Evolutionary conservation across 2,113 vertebrate genomes (phyloP).

Genomic region (Scomber colias): DNA sequence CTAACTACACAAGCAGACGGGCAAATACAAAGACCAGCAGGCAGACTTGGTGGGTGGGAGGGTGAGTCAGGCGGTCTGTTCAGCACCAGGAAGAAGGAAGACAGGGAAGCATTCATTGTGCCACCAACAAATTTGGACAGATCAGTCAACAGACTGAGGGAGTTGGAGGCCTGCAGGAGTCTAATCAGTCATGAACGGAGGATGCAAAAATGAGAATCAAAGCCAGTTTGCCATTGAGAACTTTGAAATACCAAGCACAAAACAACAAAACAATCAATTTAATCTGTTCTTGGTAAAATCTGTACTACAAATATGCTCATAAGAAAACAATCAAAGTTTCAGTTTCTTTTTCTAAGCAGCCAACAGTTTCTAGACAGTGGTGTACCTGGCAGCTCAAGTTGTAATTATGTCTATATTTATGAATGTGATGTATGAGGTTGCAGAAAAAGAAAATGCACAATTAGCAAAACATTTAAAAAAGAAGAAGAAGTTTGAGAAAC

Average conservation of each 20-base stretch:
- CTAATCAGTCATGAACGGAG: conserved; percentile 28
- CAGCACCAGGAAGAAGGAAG: conserved; percentile 25
- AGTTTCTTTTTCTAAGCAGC: not conserved
- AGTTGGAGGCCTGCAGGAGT: conserved; percentile 20
- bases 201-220: conserved; percentile 1
- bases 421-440: conserved; percentile 6
- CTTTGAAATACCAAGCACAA: not conserved
- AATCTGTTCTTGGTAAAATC: not conserved
- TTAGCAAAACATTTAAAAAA: conserved; percentile 18
- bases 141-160: conserved; percentile 35
- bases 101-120: conserved; percentile 17
- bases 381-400: not conserved
- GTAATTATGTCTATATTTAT: conserved; percentile 12
- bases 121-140: conserved; percentile 36
- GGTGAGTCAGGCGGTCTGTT: conserved; percentile 32
- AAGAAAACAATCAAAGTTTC: not conserved
- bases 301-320: not conserved
- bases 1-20: conserved; percentile 40
- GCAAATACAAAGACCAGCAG: conserved; percentile 38
- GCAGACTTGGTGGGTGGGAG: conserved; percentile 38
- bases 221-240: conserved; percentile 18
- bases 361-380: not conserved
- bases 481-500: not conserved
- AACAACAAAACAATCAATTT: not conserved
- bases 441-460: not conserved